phyloP scores from a whole-genome alignment of 2,797 vertebrate species.

The Hypotaenidia okinawae region DNA sequence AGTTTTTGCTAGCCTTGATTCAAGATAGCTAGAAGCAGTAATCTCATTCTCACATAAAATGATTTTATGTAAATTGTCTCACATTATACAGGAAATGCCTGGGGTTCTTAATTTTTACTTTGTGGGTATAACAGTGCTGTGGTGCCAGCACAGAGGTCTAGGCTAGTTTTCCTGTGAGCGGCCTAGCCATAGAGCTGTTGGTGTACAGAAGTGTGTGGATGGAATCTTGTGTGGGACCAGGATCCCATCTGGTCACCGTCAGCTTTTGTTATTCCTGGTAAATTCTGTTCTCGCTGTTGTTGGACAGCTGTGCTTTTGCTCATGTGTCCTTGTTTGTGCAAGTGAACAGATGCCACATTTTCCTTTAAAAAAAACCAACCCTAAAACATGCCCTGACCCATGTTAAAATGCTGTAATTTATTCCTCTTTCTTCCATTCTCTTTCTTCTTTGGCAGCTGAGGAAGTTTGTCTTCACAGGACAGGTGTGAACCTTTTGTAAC shows the following conservation, averaged over 20 bases:
- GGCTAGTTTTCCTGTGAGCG: neutral
- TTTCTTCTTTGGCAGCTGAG: neutral
- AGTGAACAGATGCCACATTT: neutral
- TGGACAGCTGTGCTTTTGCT: neutral
- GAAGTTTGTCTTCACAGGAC: neutral
- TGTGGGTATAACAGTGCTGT: fast-evolving
- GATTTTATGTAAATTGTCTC: neutral
- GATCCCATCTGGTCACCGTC: fast-evolving
- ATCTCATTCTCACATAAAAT: neutral
- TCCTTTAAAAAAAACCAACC: neutral
- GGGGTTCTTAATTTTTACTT: neutral
- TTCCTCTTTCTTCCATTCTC: neutral
- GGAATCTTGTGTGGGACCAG: neutral
- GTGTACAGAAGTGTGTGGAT: fast-evolving
- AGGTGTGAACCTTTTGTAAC: neutral
- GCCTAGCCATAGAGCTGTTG: fast-evolving
- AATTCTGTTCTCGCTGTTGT: neutral
- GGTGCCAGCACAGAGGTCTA: neutral
- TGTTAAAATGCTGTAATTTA: neutral
- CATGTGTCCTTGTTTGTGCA: neutral
- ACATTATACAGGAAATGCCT: neutral
- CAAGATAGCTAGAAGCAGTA: neutral
- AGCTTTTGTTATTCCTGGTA: neutral
- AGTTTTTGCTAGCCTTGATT: neutral
- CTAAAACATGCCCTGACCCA: fast-evolving